Evolutionary conservation across 1,140 invertebrate genomes (phyloP), one percentile per base, ranked within the genome.

Genomic region (Polyergus mexicanus): DNA sequence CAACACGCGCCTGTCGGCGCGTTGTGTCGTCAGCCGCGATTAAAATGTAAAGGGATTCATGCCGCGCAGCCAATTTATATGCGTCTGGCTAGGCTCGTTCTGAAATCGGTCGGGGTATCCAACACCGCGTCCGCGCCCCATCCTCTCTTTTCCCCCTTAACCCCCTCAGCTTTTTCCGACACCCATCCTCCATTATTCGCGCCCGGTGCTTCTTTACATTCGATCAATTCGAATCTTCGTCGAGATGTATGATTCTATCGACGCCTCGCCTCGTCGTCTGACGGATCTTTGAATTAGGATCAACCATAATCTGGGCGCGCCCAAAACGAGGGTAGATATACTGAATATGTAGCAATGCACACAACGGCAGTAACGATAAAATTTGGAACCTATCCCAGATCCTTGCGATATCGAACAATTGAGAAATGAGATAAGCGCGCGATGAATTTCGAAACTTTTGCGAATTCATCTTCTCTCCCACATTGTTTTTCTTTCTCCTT

Each of bases 21-120:
- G 83, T 78, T 84, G 80, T 87, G 80, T 87, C 85, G 74, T 75
- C 87, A 38, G 56, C 54, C 81, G n/a, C 88, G 88, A 89, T 89
- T 88, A 89, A 89, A 88, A 88, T 89, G 86, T 89, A 88, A 88
- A 89, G 78, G 84, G 86, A 89, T 86, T 89, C 88, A 88, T 80
- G 71, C 83, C 75, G 88, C 78, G 77, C 66, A 84, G 88, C 86
- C 88, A 89, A 89, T 89, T 89, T 89, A 89, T 89, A 89, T 89
- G 88, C 88, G 86, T 89, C 88, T 89, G 88, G 88, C 86, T 85
- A 77, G 81, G 84, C 62, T 83, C 75, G 81, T 68, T 72, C 77
- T 84, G 81, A 88, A 89, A 89, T 88, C 86, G 77, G 86, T 51
- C 77, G 76, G 76, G 54, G 41, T 44, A 74, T 76, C 56, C 54